Evolutionary conservation across 2,888 invertebrate genomes (phyloP).

Genomic region (Rhodophaea formosa): DNA sequence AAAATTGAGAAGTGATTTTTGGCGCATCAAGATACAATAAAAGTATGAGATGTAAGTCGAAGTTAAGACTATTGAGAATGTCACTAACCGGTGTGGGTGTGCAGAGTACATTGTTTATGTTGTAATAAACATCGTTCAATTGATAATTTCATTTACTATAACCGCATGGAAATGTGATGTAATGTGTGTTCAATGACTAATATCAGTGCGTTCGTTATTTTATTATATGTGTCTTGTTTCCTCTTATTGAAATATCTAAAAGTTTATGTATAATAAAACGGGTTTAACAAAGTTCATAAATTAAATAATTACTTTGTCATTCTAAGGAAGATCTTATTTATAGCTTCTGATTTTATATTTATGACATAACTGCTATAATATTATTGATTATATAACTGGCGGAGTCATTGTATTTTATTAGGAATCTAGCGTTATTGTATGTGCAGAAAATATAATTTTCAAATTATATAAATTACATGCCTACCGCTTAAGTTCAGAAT

Average conservation of each 20-base stretch:
- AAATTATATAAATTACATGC: no score
- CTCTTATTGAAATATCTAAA: not conserved
- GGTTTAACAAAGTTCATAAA: no score
- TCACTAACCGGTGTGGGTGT: slow-evolving; percentile 40
- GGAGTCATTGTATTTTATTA: no score
- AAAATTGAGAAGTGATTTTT: not conserved
- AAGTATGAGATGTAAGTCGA: slow-evolving; percentile 23
- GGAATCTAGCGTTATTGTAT: no score
- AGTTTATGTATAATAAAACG: no score
- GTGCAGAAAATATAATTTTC: no score
- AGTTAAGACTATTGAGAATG: slow-evolving; percentile 13
- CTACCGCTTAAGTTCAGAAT: no score
- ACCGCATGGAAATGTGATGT: not conserved
- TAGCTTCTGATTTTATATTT: no score
- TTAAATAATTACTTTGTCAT: no score
- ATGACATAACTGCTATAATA: no score
- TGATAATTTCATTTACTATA: not conserved
- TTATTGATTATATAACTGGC: no score
- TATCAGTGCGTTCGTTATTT: not conserved
- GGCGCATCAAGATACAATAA: not conserved
- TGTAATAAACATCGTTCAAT: not conserved
- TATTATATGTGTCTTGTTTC: not conserved
- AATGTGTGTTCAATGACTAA: not conserved
- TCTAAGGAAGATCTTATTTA: no score
- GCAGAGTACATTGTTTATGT: slow-evolving; percentile 16